Evolutionary conservation across 2,888 invertebrate species (phyloP), one percentile per base, ranked within the genome.

Genomic region (Heteromyza rotundicornis): DNA sequence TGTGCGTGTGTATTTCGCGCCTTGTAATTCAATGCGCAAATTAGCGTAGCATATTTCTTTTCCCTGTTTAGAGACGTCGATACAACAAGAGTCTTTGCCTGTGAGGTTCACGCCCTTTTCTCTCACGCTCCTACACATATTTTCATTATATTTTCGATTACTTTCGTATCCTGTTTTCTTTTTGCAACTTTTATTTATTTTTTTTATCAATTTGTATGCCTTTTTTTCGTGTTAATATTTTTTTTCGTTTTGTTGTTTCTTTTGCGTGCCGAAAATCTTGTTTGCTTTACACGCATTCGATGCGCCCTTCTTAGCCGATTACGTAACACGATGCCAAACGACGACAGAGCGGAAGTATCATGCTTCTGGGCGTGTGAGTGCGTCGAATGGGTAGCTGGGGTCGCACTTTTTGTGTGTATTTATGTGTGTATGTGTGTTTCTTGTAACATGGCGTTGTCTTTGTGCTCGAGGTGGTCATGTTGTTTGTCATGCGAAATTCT

Each of bases 31-130:
- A 19, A 47, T 17, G 47, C 47, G 20, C 14, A 47, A 19, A 19
- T 47, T 47, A 19, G 47, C 47, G 17, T 47, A 14, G 20, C 20
- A 47, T 47, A 47, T 47, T 47, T n/a, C n/a, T n/a, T 47, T 47
- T 47, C 2, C 19, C 19, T 14, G 40, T n/a, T 40, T 7, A 40
- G 17, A 19, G 20, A 17, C 47, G 17, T 47, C 40, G n/a, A 40
- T n/a, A 8, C 10, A 40, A 17, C 47, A 47, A 3, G 19, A n/a
- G n/a, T n/a, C n/a, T n/a, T n/a, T n/a, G n/a, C n/a, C n/a, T n/a
- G n/a, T n/a, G n/a, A n/a, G n/a, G n/a, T n/a, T n/a, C 47, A 47
- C 47, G 47, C 47, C 47, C 47, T 47, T 47, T 47, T 47, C 19
- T 47, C 47, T 17, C 47, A 47, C 47, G 47, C 20, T 47, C 14